Evolutionary conservation across 2,797 vertebrate species (phyloP).

Genomic region (Allobates femoralis): DNA sequence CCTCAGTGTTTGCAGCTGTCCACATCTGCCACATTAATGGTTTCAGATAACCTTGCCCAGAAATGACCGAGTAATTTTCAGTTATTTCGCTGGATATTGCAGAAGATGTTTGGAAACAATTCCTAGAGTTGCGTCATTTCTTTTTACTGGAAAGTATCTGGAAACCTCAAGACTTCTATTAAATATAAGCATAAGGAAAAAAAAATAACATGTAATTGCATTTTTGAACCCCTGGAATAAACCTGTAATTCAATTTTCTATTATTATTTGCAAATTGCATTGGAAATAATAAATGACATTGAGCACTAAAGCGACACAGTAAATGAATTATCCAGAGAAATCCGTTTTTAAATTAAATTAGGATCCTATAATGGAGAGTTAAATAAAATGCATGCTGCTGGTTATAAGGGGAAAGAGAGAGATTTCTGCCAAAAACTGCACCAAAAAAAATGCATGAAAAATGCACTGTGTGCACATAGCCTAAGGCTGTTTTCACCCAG

Average conservation of each 20-base stretch:
- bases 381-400: not conserved
- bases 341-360: not conserved
- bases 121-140: constrained; percentile 6
- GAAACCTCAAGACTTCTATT: not conserved
- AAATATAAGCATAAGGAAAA: constrained; percentile 5
- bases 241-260: not conserved
- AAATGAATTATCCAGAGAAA: not conserved
- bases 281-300: not conserved
- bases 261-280: not conserved
- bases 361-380: not conserved
- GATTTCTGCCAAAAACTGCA: no score
- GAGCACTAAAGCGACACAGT: not conserved
- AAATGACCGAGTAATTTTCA: constrained; percentile 22
- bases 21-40: constrained; percentile 29
- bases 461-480: no score
- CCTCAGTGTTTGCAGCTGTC: constrained; percentile 4
- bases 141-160: constrained; percentile 41
- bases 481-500: no score
- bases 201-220: not conserved
- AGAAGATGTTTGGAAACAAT: constrained; percentile 24
- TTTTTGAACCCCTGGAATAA: not conserved
- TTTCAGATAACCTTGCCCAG: constrained; percentile 4
- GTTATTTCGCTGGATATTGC: not conserved
- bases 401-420: no score
- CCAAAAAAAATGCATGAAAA: no score